A percentile compares a stretch with the other conserved stretches of the same genome.
phyloP scores from a whole-genome alignment of 2,888 invertebrate genomes.

The Physocephala rufipes region DNA sequence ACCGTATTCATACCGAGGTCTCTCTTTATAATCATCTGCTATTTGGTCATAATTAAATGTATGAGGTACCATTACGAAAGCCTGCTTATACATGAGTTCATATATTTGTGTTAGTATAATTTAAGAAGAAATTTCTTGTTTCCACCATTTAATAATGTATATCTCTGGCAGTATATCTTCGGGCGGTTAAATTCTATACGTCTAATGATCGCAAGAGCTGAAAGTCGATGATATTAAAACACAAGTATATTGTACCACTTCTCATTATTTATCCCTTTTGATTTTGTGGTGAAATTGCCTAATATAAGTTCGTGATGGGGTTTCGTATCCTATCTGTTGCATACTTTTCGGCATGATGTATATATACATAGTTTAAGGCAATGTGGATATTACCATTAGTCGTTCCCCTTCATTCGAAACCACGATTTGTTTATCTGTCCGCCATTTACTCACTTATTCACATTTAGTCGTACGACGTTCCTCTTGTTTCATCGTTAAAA shows the following conservation, averaged over 20 bases:
- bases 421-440: too few species aligned
- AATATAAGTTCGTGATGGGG: too few species aligned
- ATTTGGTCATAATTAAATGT: slow-evolving; percentile 30
- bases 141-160: slow-evolving; percentile 12
- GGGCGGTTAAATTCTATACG: neutral
- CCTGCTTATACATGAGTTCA: too few species aligned
- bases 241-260: neutral
- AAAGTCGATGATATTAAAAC: slow-evolving; percentile 21
- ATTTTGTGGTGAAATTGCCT: neutral
- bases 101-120: too few species aligned
- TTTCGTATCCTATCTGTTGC: too few species aligned
- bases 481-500: too few species aligned
- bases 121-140: slow-evolving; percentile 3
- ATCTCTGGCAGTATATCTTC: slow-evolving; percentile 11
- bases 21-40: slow-evolving; percentile 11
- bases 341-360: too few species aligned
- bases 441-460: too few species aligned
- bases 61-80: neutral
- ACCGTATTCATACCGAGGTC: neutral
- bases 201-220: neutral
- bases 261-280: neutral
- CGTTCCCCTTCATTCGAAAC: too few species aligned
- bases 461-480: too few species aligned
- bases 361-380: too few species aligned
- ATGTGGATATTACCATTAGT: too few species aligned